Evolutionary conservation across 1,140 invertebrate genomes (phyloP), one percentile per base, ranked within the genome.

Genomic region (Branchinecta lindahli): DNA sequence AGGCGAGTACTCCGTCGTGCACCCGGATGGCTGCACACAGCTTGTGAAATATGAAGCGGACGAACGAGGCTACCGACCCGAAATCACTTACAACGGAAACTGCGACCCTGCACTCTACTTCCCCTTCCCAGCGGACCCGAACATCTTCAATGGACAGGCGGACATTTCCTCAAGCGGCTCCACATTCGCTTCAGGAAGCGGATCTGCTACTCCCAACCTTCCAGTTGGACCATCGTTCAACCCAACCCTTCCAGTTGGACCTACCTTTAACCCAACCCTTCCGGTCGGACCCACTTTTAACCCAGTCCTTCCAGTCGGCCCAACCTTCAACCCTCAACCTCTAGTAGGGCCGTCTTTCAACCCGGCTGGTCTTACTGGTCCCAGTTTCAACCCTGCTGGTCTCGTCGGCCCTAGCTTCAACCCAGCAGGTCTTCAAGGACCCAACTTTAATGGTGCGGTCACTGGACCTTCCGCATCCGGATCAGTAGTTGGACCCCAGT

Each of bases 11-110:
- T 10, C 65, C 7, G 72, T 73, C 8, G 33, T 69, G 8, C 71
- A 72, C 9, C 72, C 72, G 12, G 72, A 73, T 70, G 72, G 72
- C 10, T 66, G 72, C 67, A 72, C 71, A 4, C 72, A 73, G 71
- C 68, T 61, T 21, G 71, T 72, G 20, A 67, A 18, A 8, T 68
- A 68, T 15, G n/a, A 68, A 15, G 67, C 67, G 8, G 67, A 68
- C 4, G 67, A 68, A 33, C n/a, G 45, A 20, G 67, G 67, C n/a
- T 44, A 68, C 44, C 0, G 18, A 8, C 33, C 67, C 5, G 44
- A 68, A 44, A 45, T 68, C 44, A 68, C 33, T 33, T 68, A 68
- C 12, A 68, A 44, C 7, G 67, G 71, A 72, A 68, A 70, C 52
- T 61, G 52, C 6, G 18, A 61, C 18, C 12, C 52, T 4, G 52